Base-by-base conservation (phyloP, 2,113 vertebrate species). In the Anoura caudifer region DNA sequence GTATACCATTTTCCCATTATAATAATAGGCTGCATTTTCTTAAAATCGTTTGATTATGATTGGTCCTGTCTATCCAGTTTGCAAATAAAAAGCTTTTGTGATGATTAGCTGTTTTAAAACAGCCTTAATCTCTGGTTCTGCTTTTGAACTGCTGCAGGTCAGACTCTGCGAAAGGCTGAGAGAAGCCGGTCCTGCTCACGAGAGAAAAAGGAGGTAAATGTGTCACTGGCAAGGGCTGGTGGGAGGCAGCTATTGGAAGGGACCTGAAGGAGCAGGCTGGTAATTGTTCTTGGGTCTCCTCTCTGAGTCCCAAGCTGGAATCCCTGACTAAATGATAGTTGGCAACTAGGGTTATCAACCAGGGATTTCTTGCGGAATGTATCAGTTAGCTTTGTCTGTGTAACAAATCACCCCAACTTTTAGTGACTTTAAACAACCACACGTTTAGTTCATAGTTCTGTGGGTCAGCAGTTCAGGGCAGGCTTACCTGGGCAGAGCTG, bases 41-140 rank as follows among this genome's bases (percentile, higher is more conserved):
- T 97, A 95, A 97, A 97, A 97, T 97, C 94, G 91, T 95, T 97
- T 95, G 80, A 97, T 97, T 94, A 89, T 93, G 96, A 97, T 96
- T 93, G 86, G 91, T 63, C 82, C 80, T n/a, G 10, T 95, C 94
- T 94, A 94, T 94, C 84, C 31, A 76, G 56, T 79, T 96, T 95
- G 38, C 56, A 92, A 52, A 59, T 93, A 63, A 77, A 95, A 98
- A 90, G 80, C 91, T 80, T 41, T 12, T 56, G 7, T 3, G 0
- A 5, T 70, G 1, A 95, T 72, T 76, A 41, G 82, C 61, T 52
- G 6, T 52, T 77, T 80, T 85, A 70, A 96, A 92, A 88, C 76
- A 95, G 95, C 85, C 81, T 97, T 93, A 73, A 95, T 95, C 67
- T 98, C 89, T 91, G 85, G 47, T 95, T 97, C 76, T 97, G 85